Evolutionary conservation across 37 sponge, comb jelly and placozoan genomes (phyloP), one percentile per base, ranked within the genome.

Genomic region (Amphimedon queenslandica): DNA sequence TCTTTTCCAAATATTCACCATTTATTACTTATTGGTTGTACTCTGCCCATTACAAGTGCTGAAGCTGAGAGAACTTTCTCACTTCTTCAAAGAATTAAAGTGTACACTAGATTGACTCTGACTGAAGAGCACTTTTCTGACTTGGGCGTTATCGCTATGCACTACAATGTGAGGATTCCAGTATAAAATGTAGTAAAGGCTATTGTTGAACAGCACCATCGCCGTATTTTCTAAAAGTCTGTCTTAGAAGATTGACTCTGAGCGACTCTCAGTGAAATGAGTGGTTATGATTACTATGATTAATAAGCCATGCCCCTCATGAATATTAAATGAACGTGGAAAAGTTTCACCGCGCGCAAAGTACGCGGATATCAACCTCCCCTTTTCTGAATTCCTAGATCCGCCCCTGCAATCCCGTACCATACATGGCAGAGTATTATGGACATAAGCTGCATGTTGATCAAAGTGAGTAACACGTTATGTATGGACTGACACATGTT

Each of bases 1-100:
- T 53, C 69, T 20, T 82, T 66, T 42, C 82, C 75, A 38, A 82
- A 82, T 58, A 75, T 82, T 40, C 82, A 75, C 43, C 21, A 36
- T 57, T 58, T 82, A n/a, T 66, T 82, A 42, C 20, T 76, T 21
- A 82, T 82, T 24, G 82, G 57, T 21, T 82, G 82, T 23, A 80
- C 81, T 42, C 37, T 80, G 43, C 81, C 81, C 33, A 58, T 82
- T n/a, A 42, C 81, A 47, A 75, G 73, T 74, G 81, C 81, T 67
- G 81, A 80, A n/a, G 64, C 61, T 36, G 81, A 28, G 58, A 58
- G 29, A 73, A 31, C 53, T 47, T 74, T 74, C 57, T 58, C 42
- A 8, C 64, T 58, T 24, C 39, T 80, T 37, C 55, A 27, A 4
- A 79, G 73, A 31, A 64, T 77, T 20, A 75, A 79, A 72, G 73